Evolutionary conservation across 2,888 invertebrate genomes (phyloP).

Genomic region (Melanophora roralis): DNA sequence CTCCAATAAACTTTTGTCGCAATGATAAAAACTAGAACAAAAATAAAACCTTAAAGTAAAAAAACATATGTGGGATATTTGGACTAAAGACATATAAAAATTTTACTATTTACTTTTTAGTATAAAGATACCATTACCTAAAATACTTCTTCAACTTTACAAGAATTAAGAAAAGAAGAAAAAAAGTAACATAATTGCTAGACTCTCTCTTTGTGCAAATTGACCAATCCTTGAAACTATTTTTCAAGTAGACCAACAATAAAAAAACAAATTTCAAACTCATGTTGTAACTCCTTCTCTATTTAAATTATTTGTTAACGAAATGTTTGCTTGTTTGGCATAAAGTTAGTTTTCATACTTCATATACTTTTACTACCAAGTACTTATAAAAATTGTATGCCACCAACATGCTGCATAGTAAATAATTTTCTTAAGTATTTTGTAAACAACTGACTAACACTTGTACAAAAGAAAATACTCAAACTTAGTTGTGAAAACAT

Average conservation of each 20-base stretch:
- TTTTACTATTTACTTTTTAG: not conserved
- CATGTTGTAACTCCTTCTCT: not conserved
- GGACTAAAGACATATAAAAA: too few relatives aligned
- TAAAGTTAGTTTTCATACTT: conserved; percentile 33
- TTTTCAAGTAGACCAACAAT: conserved; percentile 5
- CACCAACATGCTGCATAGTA: not conserved
- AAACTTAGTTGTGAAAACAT: not conserved
- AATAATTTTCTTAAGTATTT: conserved; percentile 46
- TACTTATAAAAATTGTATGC: not conserved
- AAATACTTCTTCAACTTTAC: not conserved
- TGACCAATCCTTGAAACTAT: conserved; percentile 31
- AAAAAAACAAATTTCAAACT: not conserved
- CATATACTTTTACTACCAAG: not conserved
- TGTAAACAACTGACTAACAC: conserved; percentile 45
- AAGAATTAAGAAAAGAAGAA: not conserved
- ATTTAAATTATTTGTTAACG: conserved; percentile 25
- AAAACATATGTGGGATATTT: too few relatives aligned
- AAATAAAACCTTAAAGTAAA: not conserved
- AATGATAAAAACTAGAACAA: not conserved
- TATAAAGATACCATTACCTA: conserved; percentile 16
- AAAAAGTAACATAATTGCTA: conserved; percentile 1
- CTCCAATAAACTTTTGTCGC: conserved; percentile 49
- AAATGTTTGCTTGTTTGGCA: conserved; percentile 19
- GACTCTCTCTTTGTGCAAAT: conserved; percentile 6
- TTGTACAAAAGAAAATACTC: not conserved